These are phyloP conservation scores for Apogon hyalosoma DNA, from an alignment of 2,797 vertebrate genomes.

Conservation along the genomic window DNA sequence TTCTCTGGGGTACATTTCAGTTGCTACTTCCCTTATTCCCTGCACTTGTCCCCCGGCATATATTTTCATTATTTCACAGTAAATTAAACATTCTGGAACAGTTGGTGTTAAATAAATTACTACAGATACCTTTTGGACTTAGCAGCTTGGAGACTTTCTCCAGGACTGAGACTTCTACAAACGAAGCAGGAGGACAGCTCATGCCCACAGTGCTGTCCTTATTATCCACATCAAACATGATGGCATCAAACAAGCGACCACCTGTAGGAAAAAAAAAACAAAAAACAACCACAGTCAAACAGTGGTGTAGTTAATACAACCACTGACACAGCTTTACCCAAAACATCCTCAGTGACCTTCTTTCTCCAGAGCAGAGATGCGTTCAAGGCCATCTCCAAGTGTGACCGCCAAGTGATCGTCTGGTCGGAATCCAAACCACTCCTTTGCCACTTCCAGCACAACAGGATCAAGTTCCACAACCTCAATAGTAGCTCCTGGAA, in stretches of 20 bases:
- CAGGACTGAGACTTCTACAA: conserved; percentile 89
- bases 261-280: conserved; percentile 74
- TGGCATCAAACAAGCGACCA: conserved; percentile 81
- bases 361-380: conserved; percentile 67
- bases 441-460: conserved; percentile 89
- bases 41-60: background rate
- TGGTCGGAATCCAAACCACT: conserved; percentile 91
- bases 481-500: conserved; percentile 81
- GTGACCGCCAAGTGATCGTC: conserved; percentile 87
- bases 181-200: conserved; percentile 94
- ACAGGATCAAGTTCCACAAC: conserved; percentile 92
- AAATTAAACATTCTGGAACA: background rate
- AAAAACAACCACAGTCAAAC: conserved; percentile 4
- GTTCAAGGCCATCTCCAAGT: conserved; percentile 72
- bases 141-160: conserved; percentile 89
- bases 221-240: conserved; percentile 97
- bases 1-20: too few relatives aligned
- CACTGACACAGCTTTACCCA: background rate
- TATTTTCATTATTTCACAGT: background rate
- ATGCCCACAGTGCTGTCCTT: conserved; percentile 93
- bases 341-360: conserved; percentile 64
- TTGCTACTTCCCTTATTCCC: too few relatives aligned
- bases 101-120: background rate
- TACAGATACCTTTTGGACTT: conserved; percentile 85
- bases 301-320: background rate